Conservation (phyloP, 2,888 invertebrate species). For the Eristalinus aeneus region DNA sequence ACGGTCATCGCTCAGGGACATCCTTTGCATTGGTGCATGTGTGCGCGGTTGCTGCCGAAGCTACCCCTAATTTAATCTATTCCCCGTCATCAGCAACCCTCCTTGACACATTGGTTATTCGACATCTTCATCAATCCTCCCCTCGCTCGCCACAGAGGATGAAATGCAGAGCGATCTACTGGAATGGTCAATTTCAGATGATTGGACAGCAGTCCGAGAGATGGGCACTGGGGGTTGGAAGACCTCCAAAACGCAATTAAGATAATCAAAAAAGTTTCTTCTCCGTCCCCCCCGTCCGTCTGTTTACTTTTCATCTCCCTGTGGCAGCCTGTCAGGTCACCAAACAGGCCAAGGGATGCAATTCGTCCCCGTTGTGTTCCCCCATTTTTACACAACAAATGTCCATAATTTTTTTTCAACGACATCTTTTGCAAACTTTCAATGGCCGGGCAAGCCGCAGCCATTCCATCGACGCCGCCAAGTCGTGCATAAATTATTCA, state of each 20-base stretch:
- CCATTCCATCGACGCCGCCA: slow-evolving; percentile 15
- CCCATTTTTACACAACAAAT: slow-evolving; percentile 41
- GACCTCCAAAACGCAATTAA: slow-evolving; percentile 58
- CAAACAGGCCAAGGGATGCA: slow-evolving; percentile 30
- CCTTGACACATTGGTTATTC: slow-evolving; percentile 41
- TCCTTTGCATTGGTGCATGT: background rate
- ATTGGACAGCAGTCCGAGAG: slow-evolving; percentile 11
- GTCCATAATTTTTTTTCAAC: slow-evolving; percentile 51
- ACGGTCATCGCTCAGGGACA: slow-evolving; percentile 1
- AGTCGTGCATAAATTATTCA: slow-evolving; percentile 65
- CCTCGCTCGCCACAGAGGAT: slow-evolving; percentile 6
- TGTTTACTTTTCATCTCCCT: slow-evolving; percentile 18
- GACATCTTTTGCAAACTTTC: slow-evolving; percentile 52
- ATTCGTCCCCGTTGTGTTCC: background rate
- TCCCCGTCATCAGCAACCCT: background rate
- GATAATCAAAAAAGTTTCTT: slow-evolving; percentile 69
- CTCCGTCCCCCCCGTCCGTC: background rate
- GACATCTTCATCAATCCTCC: slow-evolving; percentile 37
- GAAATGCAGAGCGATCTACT: slow-evolving; percentile 7
- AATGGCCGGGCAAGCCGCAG: slow-evolving; percentile 4
- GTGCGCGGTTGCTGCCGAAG: slow-evolving; percentile 24
- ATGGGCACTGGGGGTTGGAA: slow-evolving; percentile 13
- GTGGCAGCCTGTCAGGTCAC: slow-evolving; percentile 45
- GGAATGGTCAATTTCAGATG: slow-evolving; percentile 32
- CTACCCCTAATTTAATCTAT: slow-evolving; percentile 64